These are phyloP conservation scores for Brachionus sp. DNA, from an alignment of 1,140 invertebrate genomes.

Conservation along the genomic window DNA sequence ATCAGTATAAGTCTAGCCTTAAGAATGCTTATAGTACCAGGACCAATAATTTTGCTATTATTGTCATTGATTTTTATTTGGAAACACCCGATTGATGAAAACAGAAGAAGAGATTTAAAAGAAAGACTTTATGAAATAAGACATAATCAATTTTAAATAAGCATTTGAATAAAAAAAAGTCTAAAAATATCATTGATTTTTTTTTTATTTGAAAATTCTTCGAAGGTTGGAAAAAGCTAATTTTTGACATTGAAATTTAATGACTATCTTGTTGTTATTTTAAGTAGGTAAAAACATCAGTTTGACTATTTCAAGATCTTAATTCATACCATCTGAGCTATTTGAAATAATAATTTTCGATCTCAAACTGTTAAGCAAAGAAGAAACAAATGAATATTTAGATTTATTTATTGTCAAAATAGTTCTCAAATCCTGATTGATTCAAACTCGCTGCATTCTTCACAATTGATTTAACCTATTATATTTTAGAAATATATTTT, in stretches of 20 bases:
- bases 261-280: not conserved
- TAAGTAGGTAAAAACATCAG: not conserved
- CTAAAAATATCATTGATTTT: not conserved
- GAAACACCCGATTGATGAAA: constrained; percentile 41
- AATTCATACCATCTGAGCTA: not conserved
- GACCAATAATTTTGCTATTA: constrained; percentile 47
- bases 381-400: not conserved
- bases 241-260: constrained; percentile 1
- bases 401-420: not conserved
- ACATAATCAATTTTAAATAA: not conserved
- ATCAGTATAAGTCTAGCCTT: constrained; percentile 51
- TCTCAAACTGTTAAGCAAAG: constrained; percentile 1
- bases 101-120: constrained; percentile 31
- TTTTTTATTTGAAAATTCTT: not conserved
- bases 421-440: constrained; percentile 23
- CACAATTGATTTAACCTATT: constrained; percentile 35
- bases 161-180: not conserved
- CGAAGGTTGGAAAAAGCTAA: not conserved
- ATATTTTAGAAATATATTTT: not conserved
- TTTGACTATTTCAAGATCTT: constrained; percentile 16
- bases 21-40: constrained; percentile 52
- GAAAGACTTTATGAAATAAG: not conserved
- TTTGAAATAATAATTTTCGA: constrained; percentile 34
- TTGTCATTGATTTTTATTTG: constrained; percentile 32
- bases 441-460: constrained; percentile 1